Evolutionary conservation across 2,113 vertebrate species (phyloP).

Genomic region (Pao palembangensis): DNA sequence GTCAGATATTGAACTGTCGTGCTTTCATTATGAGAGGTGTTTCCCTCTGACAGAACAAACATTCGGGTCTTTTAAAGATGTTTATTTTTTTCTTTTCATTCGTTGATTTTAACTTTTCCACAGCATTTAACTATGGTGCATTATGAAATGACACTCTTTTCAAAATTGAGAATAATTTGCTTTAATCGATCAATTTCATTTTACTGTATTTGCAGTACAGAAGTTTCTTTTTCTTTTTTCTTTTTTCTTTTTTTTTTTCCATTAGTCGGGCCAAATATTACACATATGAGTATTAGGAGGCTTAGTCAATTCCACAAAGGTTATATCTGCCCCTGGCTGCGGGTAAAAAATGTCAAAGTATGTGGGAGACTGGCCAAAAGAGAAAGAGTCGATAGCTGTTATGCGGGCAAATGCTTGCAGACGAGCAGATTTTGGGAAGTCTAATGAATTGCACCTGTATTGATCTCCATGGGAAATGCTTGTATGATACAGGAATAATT

Average conservation of each 20-base stretch:
- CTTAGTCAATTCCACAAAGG: constrained; percentile 72
- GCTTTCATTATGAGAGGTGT: constrained; percentile 1
- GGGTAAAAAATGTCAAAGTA: constrained; percentile 82
- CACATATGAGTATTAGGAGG: background rate
- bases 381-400: constrained; percentile 84
- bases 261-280: background rate
- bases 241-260: too few species aligned
- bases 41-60: background rate
- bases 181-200: too few species aligned
- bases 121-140: too few species aligned
- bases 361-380: constrained; percentile 74
- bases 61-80: too few species aligned
- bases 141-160: too few species aligned
- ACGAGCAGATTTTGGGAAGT: constrained; percentile 82
- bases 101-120: too few species aligned
- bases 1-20: constrained; percentile 1
- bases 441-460: constrained; percentile 91
- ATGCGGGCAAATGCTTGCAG: constrained; percentile 80
- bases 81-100: too few species aligned
- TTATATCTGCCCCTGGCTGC: constrained; percentile 79
- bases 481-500: constrained; percentile 89
- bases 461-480: constrained; percentile 94
- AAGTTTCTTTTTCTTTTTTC: too few species aligned
- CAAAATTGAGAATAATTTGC: too few species aligned
- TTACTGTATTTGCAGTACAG: too few species aligned